Evolutionary conservation across 2,888 invertebrate genomes (phyloP), one percentile per base, ranked within the genome.

Genomic region (Watsonalla binaria): DNA sequence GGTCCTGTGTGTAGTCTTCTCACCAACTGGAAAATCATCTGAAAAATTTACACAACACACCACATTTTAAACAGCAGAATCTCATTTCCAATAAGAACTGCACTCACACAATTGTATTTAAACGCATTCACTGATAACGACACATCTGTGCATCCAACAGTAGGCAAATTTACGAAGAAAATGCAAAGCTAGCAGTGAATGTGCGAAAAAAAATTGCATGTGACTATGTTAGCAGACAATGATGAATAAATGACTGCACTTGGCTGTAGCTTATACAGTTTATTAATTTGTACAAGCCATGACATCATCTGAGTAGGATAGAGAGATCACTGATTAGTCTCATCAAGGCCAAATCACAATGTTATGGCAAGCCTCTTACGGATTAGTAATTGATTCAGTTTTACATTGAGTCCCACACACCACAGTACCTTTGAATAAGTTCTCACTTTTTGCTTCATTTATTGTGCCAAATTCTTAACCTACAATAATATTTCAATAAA

Each of bases 21-120:
- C 48, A 94, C 79, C 65, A 92, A 87, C 74, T 92, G 92, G 64
- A 92, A 87, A 78, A 93, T 90, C 92, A 94, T 93, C 92, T 93
- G 84, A 47, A 87, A 89, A 42, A 11, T 8, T 11, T 11, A 42
- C 5, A 11, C 11, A 42, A 5, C 11, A 11, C 5, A 2, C 42
- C 11, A 11, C 11, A 5, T 11, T 11, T 11, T 11, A 42, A 11
- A 42, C 5, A 5, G 2, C 8, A 5, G 11, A 42, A 42, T 7
- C 37, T 37, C 37, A 37, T 11, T 4, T 11, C 5, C 2, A 11
- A 11, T 42, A 9, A 53, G 52, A 62, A 53, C 54, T 54, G 8
- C 54, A 63, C 63, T 65, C 66, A 57, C 63, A 65, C 54, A 50
- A n/a, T n/a, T n/a, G n/a, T n/a, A n/a, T n/a, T n/a, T n/a, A n/a